Base-by-base conservation (phyloP, 1,140 invertebrate species). In the Thalassaphorura encarpata region DNA sequence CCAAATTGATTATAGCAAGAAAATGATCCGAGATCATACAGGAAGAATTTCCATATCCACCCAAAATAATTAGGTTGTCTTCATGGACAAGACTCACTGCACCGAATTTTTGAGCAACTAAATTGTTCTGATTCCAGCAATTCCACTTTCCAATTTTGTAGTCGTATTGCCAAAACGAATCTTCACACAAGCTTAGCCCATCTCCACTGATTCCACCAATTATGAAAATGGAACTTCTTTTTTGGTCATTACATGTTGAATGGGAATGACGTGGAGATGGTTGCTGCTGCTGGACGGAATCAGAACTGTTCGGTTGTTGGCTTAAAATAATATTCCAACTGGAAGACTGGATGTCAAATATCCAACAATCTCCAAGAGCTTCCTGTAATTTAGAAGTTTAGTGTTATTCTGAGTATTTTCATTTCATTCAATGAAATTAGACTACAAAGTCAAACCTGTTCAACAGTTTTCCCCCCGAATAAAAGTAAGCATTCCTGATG, bases 11-110 rank as follows among this genome's bases (percentile, higher is more conserved):
- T 6, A 55, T 36, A 16, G 60, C 52, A 13, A 56, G 36, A 39
- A 64, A 59, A 52, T 58, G 56, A 18, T 61, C 24, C 1, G 61
- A 47, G 8, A 23, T 28, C 27, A 56, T 54, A 21, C 26, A 39
- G 26, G 53, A 59, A 29, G 59, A 56, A n/a, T 53, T 54, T n/a
- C 60, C 56, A 52, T 65, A 65, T 29, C 63, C 63, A 15, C 63
- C 63, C 29, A 65, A 19, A 33, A 65, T 53, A 23, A 56, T 40
- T 8, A 65, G n/a, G 3, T n/a, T 23, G 39, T 58, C 49, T 27
- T 52, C 54, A 5, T 51, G 31, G 31, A 60, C 47, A 13, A 54
- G 8, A n/a, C 40, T 13, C 3, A 46, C 46, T 31, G 61, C 58
- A 2, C 63, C 63, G 1, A 62, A 46, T 33, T 56, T 45, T 48